Evolutionary conservation across 2,113 vertebrate genomes (phyloP), one percentile per base, ranked within the genome.

Genomic region (Hippocampus guttulatus): DNA sequence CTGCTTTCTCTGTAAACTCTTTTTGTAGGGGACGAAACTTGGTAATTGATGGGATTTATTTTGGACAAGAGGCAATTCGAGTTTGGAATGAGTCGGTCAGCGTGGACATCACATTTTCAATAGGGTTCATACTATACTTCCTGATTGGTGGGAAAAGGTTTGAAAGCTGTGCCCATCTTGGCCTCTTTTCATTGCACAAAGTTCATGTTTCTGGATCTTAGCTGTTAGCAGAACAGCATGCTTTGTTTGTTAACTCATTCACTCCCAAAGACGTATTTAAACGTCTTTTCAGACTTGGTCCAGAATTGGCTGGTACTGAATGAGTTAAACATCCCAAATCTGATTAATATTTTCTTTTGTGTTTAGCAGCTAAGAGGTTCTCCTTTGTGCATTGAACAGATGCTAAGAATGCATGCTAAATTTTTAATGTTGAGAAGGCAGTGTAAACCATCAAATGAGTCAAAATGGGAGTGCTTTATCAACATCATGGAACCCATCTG

Each of bases 61-160:
- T 77, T 76, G 45, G 68, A 77, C 52, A 69, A 14, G 64, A 74
- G 70, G 75, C 38, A 71, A 68, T 75, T 71, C 30, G 47, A 77
- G 75, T 63, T 81, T 81, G 14, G 49, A 82, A 82, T 77, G 69
- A 79, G 75, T 77, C 25, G 77, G 77, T 90, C 85, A 83, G 84
- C 81, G 77, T 89, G 83, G 88, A 91, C 87, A 77, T 88, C 76
- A 81, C 75, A 80, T 87, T 88, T 93, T 93, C 92, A 93, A 93
- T 93, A 93, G 92, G 92, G 92, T 93, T 93, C 92, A 93, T 93
- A 92, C 90, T 85, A 78, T 89, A 91, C 91, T 89, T 88, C 84
- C 87, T 90, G 85, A 89, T 73, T 85, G 77, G 88, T 85, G 74
- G 76, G 74, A 83, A 71, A 85, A 81, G 79, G 79, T 90, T 85